A percentile compares a stretch with the other conserved stretches of the same genome.
These are phyloP conservation scores for Eidolon dupreanum DNA, from an alignment of 2,797 vertebrate genomes.

Conservation along the genomic window DNA sequence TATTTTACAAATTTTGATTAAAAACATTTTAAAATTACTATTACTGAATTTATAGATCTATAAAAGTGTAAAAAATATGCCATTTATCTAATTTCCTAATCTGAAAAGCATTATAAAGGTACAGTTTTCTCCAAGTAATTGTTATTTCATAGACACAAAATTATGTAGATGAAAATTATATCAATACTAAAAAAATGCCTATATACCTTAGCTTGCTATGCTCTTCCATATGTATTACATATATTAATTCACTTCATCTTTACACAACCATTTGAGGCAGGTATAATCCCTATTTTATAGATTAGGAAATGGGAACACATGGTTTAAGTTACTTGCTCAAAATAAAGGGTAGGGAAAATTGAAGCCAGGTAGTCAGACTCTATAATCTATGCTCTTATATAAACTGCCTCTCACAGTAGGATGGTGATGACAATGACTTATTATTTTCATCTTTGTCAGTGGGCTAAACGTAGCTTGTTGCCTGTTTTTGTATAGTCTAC, in stretches of 20 bases:
- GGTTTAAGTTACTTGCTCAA: not conserved
- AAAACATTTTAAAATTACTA: not conserved
- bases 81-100: not conserved
- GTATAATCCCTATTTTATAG: not conserved
- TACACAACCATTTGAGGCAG: not conserved
- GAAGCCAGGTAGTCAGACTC: not conserved
- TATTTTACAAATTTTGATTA: not conserved
- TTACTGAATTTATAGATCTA: not conserved
- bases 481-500: not conserved
- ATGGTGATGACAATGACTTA: not conserved
- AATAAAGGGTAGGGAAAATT: not conserved
- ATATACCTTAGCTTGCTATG: not conserved
- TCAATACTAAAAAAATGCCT: not conserved
- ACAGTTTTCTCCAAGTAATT: not conserved
- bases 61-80: not conserved
- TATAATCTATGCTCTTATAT: not conserved
- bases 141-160: not conserved
- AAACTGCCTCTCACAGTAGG: not conserved
- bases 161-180: not conserved
- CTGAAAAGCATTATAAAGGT: not conserved
- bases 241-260: not conserved
- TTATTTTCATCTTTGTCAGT: not conserved
- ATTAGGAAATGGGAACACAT: not conserved
- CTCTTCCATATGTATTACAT: not conserved
- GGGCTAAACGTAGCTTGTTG: not conserved